phyloP scores from a whole-genome alignment of 2,888 invertebrate species.

The Coronaproctus castanopsis region DNA sequence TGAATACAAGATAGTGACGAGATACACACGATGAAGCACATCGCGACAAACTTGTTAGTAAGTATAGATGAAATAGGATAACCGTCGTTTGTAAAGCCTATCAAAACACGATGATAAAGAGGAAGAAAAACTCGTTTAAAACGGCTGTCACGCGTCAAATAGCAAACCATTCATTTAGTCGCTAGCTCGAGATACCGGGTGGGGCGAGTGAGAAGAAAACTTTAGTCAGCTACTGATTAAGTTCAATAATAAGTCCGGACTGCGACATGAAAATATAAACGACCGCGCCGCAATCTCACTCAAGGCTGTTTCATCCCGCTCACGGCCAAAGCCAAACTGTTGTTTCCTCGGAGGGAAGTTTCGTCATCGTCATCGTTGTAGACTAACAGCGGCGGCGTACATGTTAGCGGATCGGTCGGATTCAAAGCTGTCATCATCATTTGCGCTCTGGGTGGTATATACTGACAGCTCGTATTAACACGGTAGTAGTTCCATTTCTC shows the following conservation, averaged over 20 bases:
- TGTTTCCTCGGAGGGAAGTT: too few relatives aligned
- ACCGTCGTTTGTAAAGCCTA: too few relatives aligned
- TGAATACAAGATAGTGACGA: too few relatives aligned
- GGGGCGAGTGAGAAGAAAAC: not conserved
- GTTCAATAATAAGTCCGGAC: slow-evolving; percentile 9
- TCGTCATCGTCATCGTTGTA: too few relatives aligned
- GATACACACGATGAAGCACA: too few relatives aligned
- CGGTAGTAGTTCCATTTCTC: not conserved
- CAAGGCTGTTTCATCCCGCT: too few relatives aligned
- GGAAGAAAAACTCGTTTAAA: slow-evolving; percentile 8
- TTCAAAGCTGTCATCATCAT: slow-evolving; percentile 17
- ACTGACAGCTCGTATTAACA: slow-evolving; percentile 15
- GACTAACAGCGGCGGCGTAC: slow-evolving; percentile 9
- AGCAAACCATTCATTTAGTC: slow-evolving; percentile 11
- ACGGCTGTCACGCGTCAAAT: slow-evolving; percentile 15
- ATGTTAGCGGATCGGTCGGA: slow-evolving; percentile 14
- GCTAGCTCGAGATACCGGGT: slow-evolving; percentile 9
- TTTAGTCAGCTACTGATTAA: slow-evolving; percentile 14
- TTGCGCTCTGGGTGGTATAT: slow-evolving; percentile 16
- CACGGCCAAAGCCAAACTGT: too few relatives aligned
- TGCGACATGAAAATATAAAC: not conserved
- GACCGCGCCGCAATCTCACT: too few relatives aligned
- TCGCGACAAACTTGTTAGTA: too few relatives aligned
- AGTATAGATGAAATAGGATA: too few relatives aligned
- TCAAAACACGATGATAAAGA: too few relatives aligned